A percentile compares a stretch with the other conserved stretches of the same genome.
Evolutionary conservation across 2,797 vertebrate genomes (phyloP).

Genomic region (Notolabrus celidotus): DNA sequence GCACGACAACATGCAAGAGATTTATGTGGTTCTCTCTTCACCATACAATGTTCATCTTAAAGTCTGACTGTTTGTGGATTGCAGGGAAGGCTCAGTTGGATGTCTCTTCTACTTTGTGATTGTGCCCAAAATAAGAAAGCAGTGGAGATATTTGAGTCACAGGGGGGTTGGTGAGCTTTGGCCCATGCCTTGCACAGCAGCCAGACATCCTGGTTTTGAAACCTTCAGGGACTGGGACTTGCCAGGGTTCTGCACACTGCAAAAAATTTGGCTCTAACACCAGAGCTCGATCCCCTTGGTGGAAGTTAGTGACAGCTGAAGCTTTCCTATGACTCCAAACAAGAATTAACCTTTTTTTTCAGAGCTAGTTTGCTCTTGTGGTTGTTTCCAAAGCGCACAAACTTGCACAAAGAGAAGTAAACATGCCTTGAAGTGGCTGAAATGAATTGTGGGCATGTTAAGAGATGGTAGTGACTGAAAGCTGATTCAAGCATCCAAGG

Average conservation of each 20-base stretch:
- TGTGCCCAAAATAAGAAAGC: conserved; percentile 12
- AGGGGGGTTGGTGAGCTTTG: conserved; percentile 23
- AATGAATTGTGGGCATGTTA: conserved; percentile 23
- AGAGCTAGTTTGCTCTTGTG: conserved; percentile 17
- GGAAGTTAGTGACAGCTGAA: conserved; percentile 43
- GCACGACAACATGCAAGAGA: conserved; percentile 4
- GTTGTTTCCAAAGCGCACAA: conserved; percentile 7
- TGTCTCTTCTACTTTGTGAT: neutral
- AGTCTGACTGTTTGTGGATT: neutral
- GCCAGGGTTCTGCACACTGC: conserved; percentile 14
- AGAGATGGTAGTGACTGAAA: conserved; percentile 5
- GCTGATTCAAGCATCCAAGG: conserved; percentile 4
- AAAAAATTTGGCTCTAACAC: conserved; percentile 14
- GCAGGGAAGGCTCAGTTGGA: conserved; percentile 25
- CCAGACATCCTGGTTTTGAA: conserved; percentile 10
- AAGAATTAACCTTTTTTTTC: conserved; percentile 40
- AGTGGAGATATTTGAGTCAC: conserved; percentile 30
- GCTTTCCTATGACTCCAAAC: conserved; percentile 36
- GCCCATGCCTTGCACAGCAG: conserved; percentile 31
- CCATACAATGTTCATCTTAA: neutral
- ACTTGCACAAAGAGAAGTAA: conserved; percentile 3
- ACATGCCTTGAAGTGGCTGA: conserved; percentile 3
- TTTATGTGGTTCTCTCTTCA: neutral
- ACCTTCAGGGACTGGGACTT: conserved; percentile 22
- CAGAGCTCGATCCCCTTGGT: conserved; percentile 4